A percentile compares a stretch with the other conserved stretches of the same genome.
Conservation (phyloP, 2,888 invertebrate species). For the Actias luna region DNA sequence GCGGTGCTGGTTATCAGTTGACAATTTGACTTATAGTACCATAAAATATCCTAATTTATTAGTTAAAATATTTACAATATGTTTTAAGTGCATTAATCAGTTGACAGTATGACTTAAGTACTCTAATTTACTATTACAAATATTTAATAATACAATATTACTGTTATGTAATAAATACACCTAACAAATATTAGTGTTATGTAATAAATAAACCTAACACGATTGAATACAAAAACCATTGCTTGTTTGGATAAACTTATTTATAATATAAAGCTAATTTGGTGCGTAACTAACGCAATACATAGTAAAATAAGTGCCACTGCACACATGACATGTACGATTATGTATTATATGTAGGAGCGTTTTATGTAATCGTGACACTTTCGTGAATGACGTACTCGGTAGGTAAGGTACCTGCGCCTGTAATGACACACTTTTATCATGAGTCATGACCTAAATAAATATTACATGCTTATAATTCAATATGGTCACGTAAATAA, state of each 20-base stretch:
- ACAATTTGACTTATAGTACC: no score
- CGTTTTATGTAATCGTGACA: slow-evolving; percentile 41
- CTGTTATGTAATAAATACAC: no score
- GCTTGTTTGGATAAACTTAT: no score
- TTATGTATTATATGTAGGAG: slow-evolving; percentile 26
- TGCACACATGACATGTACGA: slow-evolving; percentile 30
- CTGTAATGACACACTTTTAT: slow-evolving; percentile 36
- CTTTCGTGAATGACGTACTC: slow-evolving; percentile 23
- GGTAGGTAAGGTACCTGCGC: slow-evolving; percentile 29
- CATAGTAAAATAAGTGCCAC: slow-evolving; percentile 22
- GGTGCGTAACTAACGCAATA: slow-evolving; percentile 24
- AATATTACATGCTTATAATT: background rate
- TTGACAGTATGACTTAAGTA: no score
- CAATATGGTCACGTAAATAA: background rate
- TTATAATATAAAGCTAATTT: background rate
- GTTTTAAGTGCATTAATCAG: no score
- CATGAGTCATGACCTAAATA: slow-evolving; percentile 32
- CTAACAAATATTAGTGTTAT: no score
- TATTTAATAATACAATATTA: no score
- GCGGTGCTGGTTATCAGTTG: no score
- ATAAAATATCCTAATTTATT: no score
- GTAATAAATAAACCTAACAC: background rate
- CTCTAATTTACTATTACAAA: no score
- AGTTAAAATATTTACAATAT: no score
- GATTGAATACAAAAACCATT: no score